A percentile compares a stretch with the other conserved stretches of the same genome.
These are phyloP conservation scores for Watsonalla cultraria DNA, from an alignment of 2,888 invertebrate species.

Conservation along the genomic window DNA sequence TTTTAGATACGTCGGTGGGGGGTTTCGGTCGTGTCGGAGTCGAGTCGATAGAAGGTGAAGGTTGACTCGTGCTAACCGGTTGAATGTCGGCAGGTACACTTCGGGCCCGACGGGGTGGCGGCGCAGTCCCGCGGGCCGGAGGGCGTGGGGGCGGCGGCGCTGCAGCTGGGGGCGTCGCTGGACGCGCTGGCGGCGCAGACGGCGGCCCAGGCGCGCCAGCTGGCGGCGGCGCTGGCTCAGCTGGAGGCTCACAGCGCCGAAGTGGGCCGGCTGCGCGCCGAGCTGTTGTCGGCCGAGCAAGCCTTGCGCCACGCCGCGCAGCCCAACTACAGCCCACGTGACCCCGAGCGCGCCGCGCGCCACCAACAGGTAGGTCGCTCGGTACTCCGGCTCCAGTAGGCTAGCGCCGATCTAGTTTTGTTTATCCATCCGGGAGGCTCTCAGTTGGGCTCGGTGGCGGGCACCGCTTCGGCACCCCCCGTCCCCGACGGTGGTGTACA, in stretches of 20 bases:
- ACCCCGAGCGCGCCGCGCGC: slow-evolving; percentile 87
- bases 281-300: slow-evolving; percentile 92
- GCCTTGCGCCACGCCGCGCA: slow-evolving; percentile 89
- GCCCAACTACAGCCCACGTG: slow-evolving; percentile 89
- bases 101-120: slow-evolving; percentile 91
- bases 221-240: slow-evolving; percentile 88
- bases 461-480: slow-evolving; percentile 39
- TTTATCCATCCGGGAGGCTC: slow-evolving; percentile 41
- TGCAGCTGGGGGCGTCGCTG: slow-evolving; percentile 83
- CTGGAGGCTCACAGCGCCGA: slow-evolving; percentile 93
- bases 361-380: slow-evolving; percentile 91
- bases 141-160: slow-evolving; percentile 85
- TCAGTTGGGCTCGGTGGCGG: slow-evolving; percentile 39
- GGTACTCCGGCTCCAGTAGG: slow-evolving; percentile 35
- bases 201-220: slow-evolving; percentile 80
- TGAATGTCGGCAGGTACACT: slow-evolving; percentile 83
- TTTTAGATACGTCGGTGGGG: not conserved
- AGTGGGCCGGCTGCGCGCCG: slow-evolving; percentile 89
- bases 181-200: slow-evolving; percentile 81
- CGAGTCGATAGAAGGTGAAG: not conserved
- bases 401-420: slow-evolving; percentile 67
- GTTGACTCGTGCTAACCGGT: slow-evolving; percentile 1
- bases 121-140: slow-evolving; percentile 83
- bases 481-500: slow-evolving; percentile 36
- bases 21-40: not conserved